Base-by-base conservation (phyloP, 2,888 invertebrate genomes). In the Cantharis rufa region DNA sequence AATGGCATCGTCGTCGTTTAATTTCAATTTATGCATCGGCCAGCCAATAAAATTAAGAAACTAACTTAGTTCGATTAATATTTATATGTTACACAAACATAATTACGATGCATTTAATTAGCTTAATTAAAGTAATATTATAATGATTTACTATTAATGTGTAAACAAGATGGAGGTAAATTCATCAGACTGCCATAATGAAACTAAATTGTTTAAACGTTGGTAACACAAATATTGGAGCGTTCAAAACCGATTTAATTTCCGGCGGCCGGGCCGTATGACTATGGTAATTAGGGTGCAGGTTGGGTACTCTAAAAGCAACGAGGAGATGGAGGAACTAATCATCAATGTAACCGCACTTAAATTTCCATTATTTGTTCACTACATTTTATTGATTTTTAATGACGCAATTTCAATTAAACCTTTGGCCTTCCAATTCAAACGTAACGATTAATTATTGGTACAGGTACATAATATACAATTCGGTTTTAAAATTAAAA, bases 251-350 rank as follows among this genome's bases (percentile, higher is more conserved):
- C 87, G 87, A 86, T 87, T 87, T 85, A 86, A 87, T 87, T 87
- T 87, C 87, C 87, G 85, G 86, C 82, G 83, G 83, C 83, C 84
- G 84, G 82, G 85, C 86, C 86, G 86, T 86, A 86, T 86, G 86
- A 86, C 87, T 86, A 87, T 86, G 86, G 85, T 85, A 86, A 90
- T 90, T 90, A 90, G 89, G 89, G 87, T 87, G 86, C 85, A 84
- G 88, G 88, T 89, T 87, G 88, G 87, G 86, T 86, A 83, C 81
- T 78, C 81, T 78, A 82, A 88, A 83, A 83, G 83, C 81, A 70
- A 84, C 84, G 84, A 82, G 82, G 82, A 80, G 83, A 86, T 84
- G 84, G 82, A 83, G 83, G 83, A 86, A 86, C 86, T 87, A 87
- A 86, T 87, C 87, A 86, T 84, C 84, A 85, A 84, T 85, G 85